A percentile compares a stretch with the other conserved stretches of the same genome.
phyloP scores from a whole-genome alignment of 2,797 vertebrate species.

The Anas bernieri region DNA sequence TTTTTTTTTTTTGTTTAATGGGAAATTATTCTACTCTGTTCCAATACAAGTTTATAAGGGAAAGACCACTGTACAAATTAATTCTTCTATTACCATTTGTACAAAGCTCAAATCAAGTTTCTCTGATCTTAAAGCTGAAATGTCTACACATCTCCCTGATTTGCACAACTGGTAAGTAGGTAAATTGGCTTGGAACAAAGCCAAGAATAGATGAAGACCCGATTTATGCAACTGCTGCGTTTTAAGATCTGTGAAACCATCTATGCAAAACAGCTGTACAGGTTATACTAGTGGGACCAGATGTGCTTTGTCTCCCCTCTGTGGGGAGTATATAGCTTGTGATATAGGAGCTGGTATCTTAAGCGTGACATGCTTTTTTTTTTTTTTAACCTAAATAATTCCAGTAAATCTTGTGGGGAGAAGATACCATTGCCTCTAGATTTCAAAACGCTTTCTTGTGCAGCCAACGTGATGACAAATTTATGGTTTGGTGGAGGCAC shows the following conservation, averaged over 20 bases:
- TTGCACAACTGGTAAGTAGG: background rate
- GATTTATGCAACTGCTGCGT: background rate
- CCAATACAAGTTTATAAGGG: background rate
- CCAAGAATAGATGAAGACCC: background rate
- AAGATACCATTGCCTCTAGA: background rate
- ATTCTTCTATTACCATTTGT: background rate
- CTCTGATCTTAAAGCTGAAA: background rate
- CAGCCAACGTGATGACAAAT: background rate
- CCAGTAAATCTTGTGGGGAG: background rate
- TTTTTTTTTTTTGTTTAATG: background rate
- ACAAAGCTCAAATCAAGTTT: background rate
- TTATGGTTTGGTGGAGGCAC: background rate
- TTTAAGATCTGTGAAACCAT: background rate
- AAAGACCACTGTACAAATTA: background rate
- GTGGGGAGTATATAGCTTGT: background rate
- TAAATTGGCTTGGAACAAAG: background rate
- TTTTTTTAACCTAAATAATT: background rate
- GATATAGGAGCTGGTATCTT: background rate
- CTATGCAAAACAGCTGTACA: background rate
- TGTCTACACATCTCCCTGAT: background rate
- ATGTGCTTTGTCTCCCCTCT: slow-evolving; percentile 5
- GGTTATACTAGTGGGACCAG: background rate
- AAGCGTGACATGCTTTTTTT: background rate
- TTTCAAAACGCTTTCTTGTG: background rate
- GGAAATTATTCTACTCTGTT: background rate